These are phyloP conservation scores for Antedon bifida DNA, from an alignment of 35 echinoderm and acorn worm genomes.

Conservation along the genomic window DNA sequence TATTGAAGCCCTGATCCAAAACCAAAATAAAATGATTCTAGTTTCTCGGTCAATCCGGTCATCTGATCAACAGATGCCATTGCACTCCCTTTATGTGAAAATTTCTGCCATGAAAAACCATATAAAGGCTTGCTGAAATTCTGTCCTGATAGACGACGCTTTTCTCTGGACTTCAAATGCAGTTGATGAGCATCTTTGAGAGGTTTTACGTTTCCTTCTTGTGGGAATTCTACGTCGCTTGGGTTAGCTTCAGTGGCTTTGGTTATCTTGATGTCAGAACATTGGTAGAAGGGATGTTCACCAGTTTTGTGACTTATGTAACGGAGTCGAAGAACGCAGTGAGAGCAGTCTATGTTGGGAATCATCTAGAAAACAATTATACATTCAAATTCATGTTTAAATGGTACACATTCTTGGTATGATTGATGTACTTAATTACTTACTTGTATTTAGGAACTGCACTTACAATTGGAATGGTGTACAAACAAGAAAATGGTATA, in stretches of 20 bases:
- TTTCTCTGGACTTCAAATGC: not conserved
- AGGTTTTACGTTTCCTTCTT: not conserved
- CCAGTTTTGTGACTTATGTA: conserved; percentile 71
- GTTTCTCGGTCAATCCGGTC: conserved; percentile 29
- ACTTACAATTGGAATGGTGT: conserved; percentile 66
- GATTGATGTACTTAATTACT: too few relatives aligned
- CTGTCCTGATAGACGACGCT: not conserved
- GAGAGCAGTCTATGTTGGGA: conserved; percentile 49
- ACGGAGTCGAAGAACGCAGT: conserved; percentile 63
- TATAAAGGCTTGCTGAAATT: conserved; percentile 12
- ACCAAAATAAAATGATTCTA: conserved; percentile 45
- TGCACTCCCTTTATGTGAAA: conserved; percentile 16
- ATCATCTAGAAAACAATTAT: conserved; percentile 24
- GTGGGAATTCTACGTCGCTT: not conserved
- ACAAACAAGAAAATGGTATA: too few relatives aligned
- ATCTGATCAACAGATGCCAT: conserved; percentile 35
- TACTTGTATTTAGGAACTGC: too few relatives aligned
- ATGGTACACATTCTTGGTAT: too few relatives aligned
- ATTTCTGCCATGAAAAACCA: conserved; percentile 63
- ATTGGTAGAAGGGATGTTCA: conserved; percentile 58
- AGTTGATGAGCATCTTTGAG: conserved; percentile 6
- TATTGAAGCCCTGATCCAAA: conserved; percentile 64
- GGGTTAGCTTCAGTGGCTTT: not conserved
- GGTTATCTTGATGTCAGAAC: conserved; percentile 54
- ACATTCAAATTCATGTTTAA: too few relatives aligned